Percentiles rank a stretch among this genome's conserved stretches.
Evolutionary conservation across 1,140 invertebrate species (phyloP).

Genomic region (Nasonia giraulti): DNA sequence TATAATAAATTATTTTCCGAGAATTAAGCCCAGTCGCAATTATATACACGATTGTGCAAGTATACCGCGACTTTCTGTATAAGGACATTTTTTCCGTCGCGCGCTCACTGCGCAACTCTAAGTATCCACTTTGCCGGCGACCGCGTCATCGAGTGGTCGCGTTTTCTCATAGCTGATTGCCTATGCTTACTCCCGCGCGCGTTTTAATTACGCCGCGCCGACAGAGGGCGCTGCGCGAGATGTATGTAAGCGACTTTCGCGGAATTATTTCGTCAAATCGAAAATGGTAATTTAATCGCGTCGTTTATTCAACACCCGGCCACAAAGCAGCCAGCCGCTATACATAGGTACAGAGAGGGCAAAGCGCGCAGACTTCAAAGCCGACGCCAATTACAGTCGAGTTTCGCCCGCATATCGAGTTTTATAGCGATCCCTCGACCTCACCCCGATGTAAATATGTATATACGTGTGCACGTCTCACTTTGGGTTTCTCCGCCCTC

Average conservation of each 20-base stretch:
- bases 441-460: slow-evolving; percentile 38
- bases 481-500: not conserved
- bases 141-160: not conserved
- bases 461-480: not conserved
- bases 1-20: no score
- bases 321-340: slow-evolving; percentile 52
- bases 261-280: slow-evolving; percentile 56
- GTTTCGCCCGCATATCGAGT: slow-evolving; percentile 44
- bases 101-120: not conserved
- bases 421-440: slow-evolving; percentile 14
- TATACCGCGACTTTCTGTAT: not conserved
- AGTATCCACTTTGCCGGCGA: slow-evolving; percentile 34
- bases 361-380: slow-evolving; percentile 62
- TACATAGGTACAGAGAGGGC: not conserved
- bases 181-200: not conserved
- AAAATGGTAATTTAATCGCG: slow-evolving; percentile 62
- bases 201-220: slow-evolving; percentile 38
- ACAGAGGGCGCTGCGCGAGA: not conserved
- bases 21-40: not conserved
- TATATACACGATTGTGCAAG: not conserved
- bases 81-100: not conserved
- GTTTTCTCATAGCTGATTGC: slow-evolving; percentile 38
- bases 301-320: slow-evolving; percentile 61
- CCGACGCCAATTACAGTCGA: slow-evolving; percentile 62
- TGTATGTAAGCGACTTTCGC: slow-evolving; percentile 6